Conservation (phyloP, 1,140 invertebrate species). For the Hestina assimilis region DNA sequence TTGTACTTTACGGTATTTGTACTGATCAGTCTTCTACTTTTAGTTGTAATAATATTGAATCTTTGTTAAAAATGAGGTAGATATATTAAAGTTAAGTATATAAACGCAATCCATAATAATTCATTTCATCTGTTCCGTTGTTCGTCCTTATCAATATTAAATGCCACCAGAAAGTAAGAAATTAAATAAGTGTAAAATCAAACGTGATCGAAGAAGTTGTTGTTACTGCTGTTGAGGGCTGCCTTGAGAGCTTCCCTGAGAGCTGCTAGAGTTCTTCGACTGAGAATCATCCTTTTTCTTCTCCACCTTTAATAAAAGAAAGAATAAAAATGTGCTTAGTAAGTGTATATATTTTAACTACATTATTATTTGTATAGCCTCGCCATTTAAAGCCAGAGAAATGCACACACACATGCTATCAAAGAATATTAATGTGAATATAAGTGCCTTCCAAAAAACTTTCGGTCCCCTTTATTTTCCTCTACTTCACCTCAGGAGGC, state of each 20-base stretch:
- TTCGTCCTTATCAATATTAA: conserved; percentile 9
- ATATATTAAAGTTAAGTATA: conserved; percentile 30
- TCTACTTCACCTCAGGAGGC: too few species aligned
- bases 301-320: conserved; percentile 47
- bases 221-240: conserved; percentile 43
- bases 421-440: too few species aligned
- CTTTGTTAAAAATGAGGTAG: conserved; percentile 62
- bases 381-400: too few species aligned
- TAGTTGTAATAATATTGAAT: conserved; percentile 36
- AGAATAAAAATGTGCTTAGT: too few species aligned
- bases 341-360: too few species aligned
- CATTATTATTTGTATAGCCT: too few species aligned
- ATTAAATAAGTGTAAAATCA: conserved; percentile 2
- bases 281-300: conserved; percentile 60
- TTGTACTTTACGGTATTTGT: conserved; percentile 54
- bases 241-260: conserved; percentile 51
- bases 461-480: too few species aligned
- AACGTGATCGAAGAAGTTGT: conserved; percentile 12
- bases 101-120: not conserved
- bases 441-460: too few species aligned
- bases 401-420: too few species aligned
- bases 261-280: conserved; percentile 56
- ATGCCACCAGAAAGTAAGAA: not conserved
- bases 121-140: not conserved
- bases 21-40: conserved; percentile 69